phyloP scores from a whole-genome alignment of 35 echinoderm and acorn worm genomes.

The Heliocidaris erythrogramma region DNA sequence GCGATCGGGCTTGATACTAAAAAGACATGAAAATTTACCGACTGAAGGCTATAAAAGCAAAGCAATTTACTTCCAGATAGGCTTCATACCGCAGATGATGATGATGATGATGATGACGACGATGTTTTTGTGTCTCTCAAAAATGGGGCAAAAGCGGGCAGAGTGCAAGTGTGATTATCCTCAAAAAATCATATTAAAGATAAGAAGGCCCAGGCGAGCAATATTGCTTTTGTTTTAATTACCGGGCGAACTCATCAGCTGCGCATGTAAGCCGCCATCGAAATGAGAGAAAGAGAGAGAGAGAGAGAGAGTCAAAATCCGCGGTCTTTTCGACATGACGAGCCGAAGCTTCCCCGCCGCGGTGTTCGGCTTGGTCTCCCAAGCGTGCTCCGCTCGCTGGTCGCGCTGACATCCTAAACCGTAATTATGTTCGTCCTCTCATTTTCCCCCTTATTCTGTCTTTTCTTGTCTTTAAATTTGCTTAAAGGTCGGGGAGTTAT shows the following conservation, averaged over 20 bases:
- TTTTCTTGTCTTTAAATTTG: neutral
- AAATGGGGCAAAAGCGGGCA: neutral
- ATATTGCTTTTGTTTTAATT: slow-evolving; percentile 19
- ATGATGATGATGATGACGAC: slow-evolving; percentile 17
- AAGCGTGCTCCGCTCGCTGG: neutral
- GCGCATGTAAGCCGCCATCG: neutral
- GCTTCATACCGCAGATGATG: neutral
- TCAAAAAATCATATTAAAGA: neutral
- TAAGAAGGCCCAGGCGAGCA: slow-evolving; percentile 7
- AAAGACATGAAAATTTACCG: neutral
- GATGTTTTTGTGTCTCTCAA: neutral
- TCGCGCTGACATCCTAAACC: neutral
- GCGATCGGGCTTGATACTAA: too few species aligned
- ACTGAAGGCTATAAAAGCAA: neutral
- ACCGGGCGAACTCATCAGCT: neutral
- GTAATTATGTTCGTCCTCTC: slow-evolving; percentile 1
- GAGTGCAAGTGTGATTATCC: slow-evolving; percentile 9
- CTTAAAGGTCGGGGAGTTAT: neutral
- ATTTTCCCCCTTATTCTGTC: neutral
- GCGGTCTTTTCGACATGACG: neutral
- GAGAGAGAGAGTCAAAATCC: neutral
- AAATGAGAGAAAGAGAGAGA: neutral
- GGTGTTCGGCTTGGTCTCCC: neutral
- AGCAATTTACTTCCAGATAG: neutral
- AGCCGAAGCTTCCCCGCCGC: slow-evolving; percentile 4